Evolutionary conservation across 2,797 vertebrate genomes (phyloP).

Genomic region (Phyllotis vaccarum): DNA sequence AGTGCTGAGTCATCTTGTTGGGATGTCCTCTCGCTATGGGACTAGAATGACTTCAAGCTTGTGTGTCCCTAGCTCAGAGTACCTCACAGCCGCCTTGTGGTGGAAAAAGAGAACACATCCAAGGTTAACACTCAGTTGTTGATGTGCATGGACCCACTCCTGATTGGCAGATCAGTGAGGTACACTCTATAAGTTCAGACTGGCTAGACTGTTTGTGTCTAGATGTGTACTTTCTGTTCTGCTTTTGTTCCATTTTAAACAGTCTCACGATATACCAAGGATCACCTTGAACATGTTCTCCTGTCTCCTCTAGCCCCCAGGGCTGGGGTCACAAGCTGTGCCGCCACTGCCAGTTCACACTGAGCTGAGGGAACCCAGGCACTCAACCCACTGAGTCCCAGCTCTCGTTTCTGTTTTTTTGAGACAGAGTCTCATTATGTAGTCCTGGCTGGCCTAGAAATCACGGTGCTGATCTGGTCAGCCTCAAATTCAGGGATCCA

Average conservation of each 20-base stretch:
- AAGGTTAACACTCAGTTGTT: not conserved
- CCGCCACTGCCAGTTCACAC: no score
- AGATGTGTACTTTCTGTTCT: not conserved
- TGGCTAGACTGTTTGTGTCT: not conserved
- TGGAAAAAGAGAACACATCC: no score
- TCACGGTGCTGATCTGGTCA: not conserved
- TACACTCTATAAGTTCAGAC: not conserved
- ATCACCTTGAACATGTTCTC: not conserved
- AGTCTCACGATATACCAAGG: not conserved
- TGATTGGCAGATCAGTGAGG: no score
- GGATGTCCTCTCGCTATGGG: not conserved
- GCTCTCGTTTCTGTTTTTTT: no score
- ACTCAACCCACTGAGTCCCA: not conserved
- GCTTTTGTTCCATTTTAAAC: not conserved
- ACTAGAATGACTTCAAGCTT: not conserved
- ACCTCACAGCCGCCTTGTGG: not conserved
- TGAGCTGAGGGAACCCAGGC: not conserved
- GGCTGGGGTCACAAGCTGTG: not conserved
- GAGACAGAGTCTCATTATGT: not conserved
- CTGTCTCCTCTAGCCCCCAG: not conserved
- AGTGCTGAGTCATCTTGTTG: not conserved
- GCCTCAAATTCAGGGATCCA: not conserved
- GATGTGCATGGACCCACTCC: not conserved
- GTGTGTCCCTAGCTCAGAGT: not conserved
- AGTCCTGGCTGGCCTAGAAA: not conserved